A percentile compares a stretch with the other conserved stretches of the same genome.
phyloP scores from a whole-genome alignment of 2,113 vertebrate genomes.

The Solea solea region DNA sequence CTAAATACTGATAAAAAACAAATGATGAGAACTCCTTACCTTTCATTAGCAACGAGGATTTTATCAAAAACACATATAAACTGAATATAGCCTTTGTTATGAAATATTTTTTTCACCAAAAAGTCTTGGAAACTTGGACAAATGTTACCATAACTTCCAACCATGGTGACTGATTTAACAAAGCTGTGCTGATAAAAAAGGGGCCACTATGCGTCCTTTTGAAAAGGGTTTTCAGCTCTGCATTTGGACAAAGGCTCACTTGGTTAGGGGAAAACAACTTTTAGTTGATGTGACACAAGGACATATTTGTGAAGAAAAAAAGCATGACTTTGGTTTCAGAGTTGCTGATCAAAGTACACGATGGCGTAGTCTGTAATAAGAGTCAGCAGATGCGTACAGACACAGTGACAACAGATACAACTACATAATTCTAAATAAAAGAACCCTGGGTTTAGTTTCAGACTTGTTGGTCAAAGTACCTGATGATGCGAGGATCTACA shows the following conservation, averaged over 20 bases:
- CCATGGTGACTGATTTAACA: slow-evolving; percentile 26
- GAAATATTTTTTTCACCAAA: not conserved
- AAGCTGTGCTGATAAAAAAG: slow-evolving; percentile 24
- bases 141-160: slow-evolving; percentile 1
- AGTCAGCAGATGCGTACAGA: slow-evolving; percentile 1
- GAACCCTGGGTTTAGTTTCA: not conserved
- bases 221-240: slow-evolving; percentile 10
- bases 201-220: slow-evolving; percentile 52
- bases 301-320: not conserved
- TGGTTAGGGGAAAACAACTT: slow-evolving; percentile 5
- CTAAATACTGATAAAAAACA: not conserved
- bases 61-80: not conserved
- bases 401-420: not conserved
- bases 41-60: not conserved
- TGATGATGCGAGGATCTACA: not conserved
- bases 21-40: slow-evolving; percentile 3
- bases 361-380: slow-evolving; percentile 4
- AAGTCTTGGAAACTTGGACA: not conserved
- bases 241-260: slow-evolving; percentile 5
- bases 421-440: not conserved
- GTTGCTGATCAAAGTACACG: not conserved
- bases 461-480: not conserved
- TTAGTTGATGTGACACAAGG: slow-evolving; percentile 5
- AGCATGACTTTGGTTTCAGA: slow-evolving; percentile 14
- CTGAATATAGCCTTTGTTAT: not conserved